Percentiles rank a stretch among this genome's conserved stretches.
Conservation (phyloP, 2,113 vertebrate genomes). For the Pollimyrus isidori region DNA sequence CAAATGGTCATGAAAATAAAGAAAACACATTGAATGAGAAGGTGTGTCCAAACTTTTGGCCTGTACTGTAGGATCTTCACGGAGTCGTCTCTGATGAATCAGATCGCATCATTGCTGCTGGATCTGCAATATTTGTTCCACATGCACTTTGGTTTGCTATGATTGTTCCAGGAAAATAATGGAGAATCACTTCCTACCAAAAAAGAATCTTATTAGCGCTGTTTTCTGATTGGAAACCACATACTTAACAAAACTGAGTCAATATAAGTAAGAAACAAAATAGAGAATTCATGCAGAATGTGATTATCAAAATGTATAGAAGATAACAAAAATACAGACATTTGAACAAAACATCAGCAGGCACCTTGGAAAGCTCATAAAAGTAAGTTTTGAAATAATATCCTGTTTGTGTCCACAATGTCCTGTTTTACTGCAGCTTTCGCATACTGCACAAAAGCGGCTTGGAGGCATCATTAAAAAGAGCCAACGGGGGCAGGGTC, state of each 20-base stretch:
- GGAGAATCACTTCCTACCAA: background rate
- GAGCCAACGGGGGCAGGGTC: background rate
- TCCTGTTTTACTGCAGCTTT: background rate
- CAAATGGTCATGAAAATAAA: too few species aligned
- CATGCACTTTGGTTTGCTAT: background rate
- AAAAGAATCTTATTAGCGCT: background rate
- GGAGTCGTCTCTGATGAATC: background rate
- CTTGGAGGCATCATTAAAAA: background rate
- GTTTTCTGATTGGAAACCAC: background rate
- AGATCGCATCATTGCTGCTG: background rate
- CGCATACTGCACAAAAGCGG: background rate
- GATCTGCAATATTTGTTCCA: background rate
- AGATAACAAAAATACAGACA: background rate
- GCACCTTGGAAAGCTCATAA: background rate
- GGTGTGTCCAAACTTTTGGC: too few species aligned
- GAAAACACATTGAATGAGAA: too few species aligned
- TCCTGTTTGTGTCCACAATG: background rate
- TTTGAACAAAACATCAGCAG: background rate
- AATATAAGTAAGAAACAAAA: background rate
- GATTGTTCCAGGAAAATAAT: slow-evolving; percentile 11
- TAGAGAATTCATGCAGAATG: background rate
- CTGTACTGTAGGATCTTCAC: background rate
- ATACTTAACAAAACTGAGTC: background rate
- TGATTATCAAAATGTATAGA: background rate
- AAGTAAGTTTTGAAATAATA: background rate